Percentiles rank a stretch among this genome's conserved stretches.
Evolutionary conservation across 2,113 vertebrate genomes (phyloP).

Genomic region (Mobula hypostoma): DNA sequence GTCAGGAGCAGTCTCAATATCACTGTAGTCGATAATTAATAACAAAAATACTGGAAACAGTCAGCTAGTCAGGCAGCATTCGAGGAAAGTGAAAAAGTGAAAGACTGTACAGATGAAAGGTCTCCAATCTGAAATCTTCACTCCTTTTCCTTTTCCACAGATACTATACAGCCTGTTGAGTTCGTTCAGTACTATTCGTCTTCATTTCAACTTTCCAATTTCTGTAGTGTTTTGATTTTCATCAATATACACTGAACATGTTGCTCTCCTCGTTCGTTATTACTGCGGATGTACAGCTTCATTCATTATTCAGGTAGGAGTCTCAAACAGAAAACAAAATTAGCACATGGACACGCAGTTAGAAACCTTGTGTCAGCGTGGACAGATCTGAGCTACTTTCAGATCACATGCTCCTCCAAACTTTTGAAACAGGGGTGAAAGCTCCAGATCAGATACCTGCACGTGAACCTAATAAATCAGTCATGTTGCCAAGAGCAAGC

Average conservation of each 20-base stretch:
- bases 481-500: background rate
- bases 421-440: background rate
- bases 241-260: background rate
- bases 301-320: background rate
- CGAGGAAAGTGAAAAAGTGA: too few species aligned
- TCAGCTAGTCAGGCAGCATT: too few species aligned
- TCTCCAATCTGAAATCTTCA: too few species aligned
- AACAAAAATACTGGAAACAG: too few species aligned
- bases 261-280: background rate
- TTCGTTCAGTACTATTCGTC: too few species aligned
- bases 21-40: background rate
- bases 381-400: background rate
- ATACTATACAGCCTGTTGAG: too few species aligned
- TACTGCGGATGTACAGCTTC: background rate
- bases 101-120: too few species aligned
- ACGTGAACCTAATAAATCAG: background rate
- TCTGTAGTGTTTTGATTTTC: too few species aligned
- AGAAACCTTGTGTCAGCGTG: background rate
- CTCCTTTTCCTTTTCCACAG: too few species aligned
- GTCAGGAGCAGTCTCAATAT: background rate
- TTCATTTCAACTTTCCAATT: too few species aligned
- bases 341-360: background rate
- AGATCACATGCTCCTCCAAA: background rate
- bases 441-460: background rate
- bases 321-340: background rate